phyloP scores from a whole-genome alignment of 1,140 invertebrate genomes.

The Drosophila ogumai region DNA sequence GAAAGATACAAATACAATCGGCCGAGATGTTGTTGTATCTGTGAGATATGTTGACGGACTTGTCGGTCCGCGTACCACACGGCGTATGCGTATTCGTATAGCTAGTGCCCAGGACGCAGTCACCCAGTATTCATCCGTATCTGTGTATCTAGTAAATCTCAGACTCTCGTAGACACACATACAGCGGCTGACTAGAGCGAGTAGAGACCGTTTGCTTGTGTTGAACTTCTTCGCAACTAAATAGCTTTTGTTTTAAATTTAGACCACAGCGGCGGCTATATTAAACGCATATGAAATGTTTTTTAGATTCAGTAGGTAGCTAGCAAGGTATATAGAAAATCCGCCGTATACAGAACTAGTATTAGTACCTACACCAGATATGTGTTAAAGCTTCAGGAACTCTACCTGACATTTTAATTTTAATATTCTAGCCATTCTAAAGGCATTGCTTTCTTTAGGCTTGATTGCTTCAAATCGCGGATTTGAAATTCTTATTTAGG shows the following conservation, averaged over 20 bases:
- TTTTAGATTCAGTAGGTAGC: constrained; percentile 74
- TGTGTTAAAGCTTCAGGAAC: constrained; percentile 21
- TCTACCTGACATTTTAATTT: constrained; percentile 14
- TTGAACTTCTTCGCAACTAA: constrained; percentile 84
- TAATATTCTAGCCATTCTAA: not conserved
- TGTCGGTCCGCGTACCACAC: constrained; percentile 60
- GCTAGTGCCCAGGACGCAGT: constrained; percentile 63
- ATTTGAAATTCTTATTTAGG: not conserved
- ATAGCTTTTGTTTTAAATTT: constrained; percentile 84
- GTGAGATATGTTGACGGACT: constrained; percentile 62
- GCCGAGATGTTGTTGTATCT: constrained; percentile 24
- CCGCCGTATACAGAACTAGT: constrained; percentile 20
- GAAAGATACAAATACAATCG: constrained; percentile 20
- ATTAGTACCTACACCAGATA: constrained; percentile 26
- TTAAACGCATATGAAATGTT: constrained; percentile 83
- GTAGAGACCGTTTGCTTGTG: constrained; percentile 52
- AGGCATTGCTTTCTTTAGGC: not conserved
- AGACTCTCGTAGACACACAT: constrained; percentile 53
- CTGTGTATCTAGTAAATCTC: constrained; percentile 71
- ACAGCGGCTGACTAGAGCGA: constrained; percentile 44
- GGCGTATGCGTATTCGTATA: constrained; percentile 67
- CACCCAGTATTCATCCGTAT: constrained; percentile 29
- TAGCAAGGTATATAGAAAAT: constrained; percentile 34
- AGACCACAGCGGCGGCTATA: constrained; percentile 76
- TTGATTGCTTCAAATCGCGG: not conserved